Conservation (phyloP, 2,113 vertebrate species). For the Natator depressus region DNA sequence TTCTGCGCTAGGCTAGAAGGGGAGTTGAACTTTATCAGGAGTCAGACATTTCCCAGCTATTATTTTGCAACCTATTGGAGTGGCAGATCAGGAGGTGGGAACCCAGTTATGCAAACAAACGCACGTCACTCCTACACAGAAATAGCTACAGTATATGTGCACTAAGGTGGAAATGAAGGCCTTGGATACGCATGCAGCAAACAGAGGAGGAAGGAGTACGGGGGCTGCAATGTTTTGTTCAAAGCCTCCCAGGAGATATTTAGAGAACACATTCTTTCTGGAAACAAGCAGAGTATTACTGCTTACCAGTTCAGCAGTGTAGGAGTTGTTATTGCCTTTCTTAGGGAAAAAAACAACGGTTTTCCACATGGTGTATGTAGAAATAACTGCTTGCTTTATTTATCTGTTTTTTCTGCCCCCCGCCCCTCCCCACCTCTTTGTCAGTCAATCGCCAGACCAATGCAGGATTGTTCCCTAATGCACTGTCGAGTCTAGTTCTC, state of each 20-base stretch:
- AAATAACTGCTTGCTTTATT: not conserved
- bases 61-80: conserved; percentile 65
- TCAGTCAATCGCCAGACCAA: not conserved
- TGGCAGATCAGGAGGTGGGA: conserved; percentile 58
- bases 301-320: not conserved
- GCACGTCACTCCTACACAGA: conserved; percentile 53
- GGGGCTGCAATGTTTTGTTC: conserved; percentile 31
- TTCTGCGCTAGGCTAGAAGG: not conserved
- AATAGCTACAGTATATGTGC: conserved; percentile 64
- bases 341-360: not conserved
- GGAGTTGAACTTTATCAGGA: conserved; percentile 21
- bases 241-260: not conserved
- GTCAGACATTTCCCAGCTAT: conserved; percentile 21
- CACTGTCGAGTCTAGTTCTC: not conserved
- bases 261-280: not conserved
- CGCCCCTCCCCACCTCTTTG: not conserved
- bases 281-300: not conserved
- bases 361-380: not conserved
- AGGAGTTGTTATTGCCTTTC: not conserved
- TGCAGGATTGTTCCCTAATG: fast-evolving
- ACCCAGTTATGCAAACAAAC: conserved; percentile 69
- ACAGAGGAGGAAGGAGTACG: not conserved
- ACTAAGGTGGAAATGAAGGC: conserved; percentile 53
- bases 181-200: conserved; percentile 26
- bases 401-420: not conserved